Base-by-base conservation (phyloP, 2,113 vertebrate genomes). In the Pachyramphus minor region DNA sequence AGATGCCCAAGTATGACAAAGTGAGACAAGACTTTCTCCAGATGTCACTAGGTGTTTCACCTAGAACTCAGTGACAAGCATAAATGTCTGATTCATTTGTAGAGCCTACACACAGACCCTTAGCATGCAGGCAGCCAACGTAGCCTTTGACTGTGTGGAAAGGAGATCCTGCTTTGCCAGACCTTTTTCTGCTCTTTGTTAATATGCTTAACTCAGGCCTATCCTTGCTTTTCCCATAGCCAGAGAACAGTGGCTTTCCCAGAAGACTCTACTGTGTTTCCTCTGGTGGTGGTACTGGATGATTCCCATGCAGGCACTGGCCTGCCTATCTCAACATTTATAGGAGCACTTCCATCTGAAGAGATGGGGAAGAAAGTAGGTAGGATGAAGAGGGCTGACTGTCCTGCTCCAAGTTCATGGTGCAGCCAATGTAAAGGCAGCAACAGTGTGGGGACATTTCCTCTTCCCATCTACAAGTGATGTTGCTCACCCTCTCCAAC, bases 171-270 rank as follows among this genome's bases (percentile, higher is more conserved):
- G 7, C 15, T 67, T 75, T 86, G 42, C 2, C 4, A 18, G 49
- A 53, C 4, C 0, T 7, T 50, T 53, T n/a, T 23, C 2, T 5
- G 6, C 6, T 52, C 44, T 76, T 28, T 35, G 4, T 0, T 0
- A 27, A 74, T 27, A n/a, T 50, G 30, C 7, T 47, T 35, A 73
- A 68, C 9, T 64, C 18, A 76, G 14, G 37, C 14, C 24, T 18
- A 15, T 7, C 18, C 8, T 83, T 72, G 19, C 6, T 74, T 10
- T 68, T 77, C 6, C 22, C 5, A 27, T 4, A 42, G 27, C 6
- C 14, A 60, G 55, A 14, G 11, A 68, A 12, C 5, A 58, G 4
- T 22, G 11, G 1, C 6, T 82, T 80, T 84, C 30, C 35, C 15
- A 68, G 37, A 86, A 71, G 22, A 10, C 13, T 78, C 55, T 69